phyloP scores from a whole-genome alignment of 1,140 invertebrate genomes.

The Catajapyx aquilonaris region DNA sequence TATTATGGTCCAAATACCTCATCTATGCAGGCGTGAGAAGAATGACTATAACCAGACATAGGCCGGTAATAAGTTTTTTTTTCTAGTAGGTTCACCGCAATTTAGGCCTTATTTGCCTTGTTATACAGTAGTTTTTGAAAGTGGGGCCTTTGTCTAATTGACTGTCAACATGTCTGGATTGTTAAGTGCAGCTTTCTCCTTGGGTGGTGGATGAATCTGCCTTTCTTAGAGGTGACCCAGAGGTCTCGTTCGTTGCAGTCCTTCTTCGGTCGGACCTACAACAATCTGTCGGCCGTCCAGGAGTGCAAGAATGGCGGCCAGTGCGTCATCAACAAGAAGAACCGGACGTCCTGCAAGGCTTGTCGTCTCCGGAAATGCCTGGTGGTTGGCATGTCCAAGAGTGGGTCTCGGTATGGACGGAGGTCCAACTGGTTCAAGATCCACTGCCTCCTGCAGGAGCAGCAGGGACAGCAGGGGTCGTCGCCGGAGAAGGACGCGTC shows the following conservation, averaged over 20 bases:
- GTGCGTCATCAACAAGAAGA: slow-evolving; percentile 39
- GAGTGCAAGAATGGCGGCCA: slow-evolving; percentile 34
- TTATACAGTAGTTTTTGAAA: too few species aligned
- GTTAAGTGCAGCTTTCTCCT: too few species aligned
- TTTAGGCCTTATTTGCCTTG: too few species aligned
- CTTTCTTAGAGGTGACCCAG: too few species aligned
- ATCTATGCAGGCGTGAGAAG: too few species aligned
- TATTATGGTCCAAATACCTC: too few species aligned
- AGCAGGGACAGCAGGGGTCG: slow-evolving; percentile 10
- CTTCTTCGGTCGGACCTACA: slow-evolving; percentile 41
- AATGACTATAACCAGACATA: too few species aligned
- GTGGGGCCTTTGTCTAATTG: too few species aligned
- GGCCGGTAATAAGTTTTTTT: too few species aligned
- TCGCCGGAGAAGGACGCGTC: neutral
- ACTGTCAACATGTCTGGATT: too few species aligned
- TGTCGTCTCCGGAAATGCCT: slow-evolving; percentile 39
- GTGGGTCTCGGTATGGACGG: slow-evolving; percentile 30
- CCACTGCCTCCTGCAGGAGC: slow-evolving; percentile 32
- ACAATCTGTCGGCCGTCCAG: slow-evolving; percentile 30
- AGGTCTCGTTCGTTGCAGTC: slow-evolving; percentile 33
- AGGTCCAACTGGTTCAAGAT: slow-evolving; percentile 39
- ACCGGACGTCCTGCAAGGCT: slow-evolving; percentile 40
- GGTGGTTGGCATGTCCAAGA: slow-evolving; percentile 38
- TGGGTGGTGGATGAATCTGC: too few species aligned
- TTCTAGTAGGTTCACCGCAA: too few species aligned